Evolutionary conservation across 2,888 invertebrate species (phyloP).

Genomic region (Aspidiotus rigidus): DNA sequence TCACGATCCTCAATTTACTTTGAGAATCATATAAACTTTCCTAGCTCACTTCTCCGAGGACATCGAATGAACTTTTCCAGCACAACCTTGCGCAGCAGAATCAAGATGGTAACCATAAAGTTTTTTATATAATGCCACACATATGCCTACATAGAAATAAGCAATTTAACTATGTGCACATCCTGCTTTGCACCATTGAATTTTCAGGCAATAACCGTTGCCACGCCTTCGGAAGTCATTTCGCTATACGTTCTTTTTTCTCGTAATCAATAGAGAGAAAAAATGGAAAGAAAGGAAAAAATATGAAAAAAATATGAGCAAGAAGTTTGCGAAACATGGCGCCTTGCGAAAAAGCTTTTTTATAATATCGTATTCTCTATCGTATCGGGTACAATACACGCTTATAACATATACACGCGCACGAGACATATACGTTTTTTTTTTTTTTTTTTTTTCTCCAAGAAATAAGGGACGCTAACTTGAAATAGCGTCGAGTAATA

Average conservation of each 20-base stretch:
- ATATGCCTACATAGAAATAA: too few species aligned
- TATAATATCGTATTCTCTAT: constrained; percentile 12
- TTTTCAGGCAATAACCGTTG: background rate
- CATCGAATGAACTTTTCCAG: too few species aligned
- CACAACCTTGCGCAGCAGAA: too few species aligned
- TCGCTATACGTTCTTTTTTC: background rate
- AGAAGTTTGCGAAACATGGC: constrained; percentile 17
- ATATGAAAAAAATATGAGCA: constrained; percentile 4
- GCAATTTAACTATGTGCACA: too few species aligned
- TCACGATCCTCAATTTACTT: too few species aligned
- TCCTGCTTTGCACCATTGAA: too few species aligned
- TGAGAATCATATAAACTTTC: too few species aligned
- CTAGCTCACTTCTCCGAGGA: too few species aligned
- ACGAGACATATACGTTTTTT: constrained; percentile 16
- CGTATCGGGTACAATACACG: constrained; percentile 3
- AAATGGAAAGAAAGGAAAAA: constrained; percentile 10
- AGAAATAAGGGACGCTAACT: constrained; percentile 4
- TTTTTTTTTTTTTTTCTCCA: background rate
- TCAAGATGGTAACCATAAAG: too few species aligned
- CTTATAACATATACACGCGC: constrained; percentile 9
- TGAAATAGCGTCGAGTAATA: constrained; percentile 3
- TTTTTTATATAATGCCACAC: too few species aligned
- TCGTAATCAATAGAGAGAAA: constrained; percentile 22
- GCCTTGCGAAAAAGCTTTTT: constrained; percentile 21
- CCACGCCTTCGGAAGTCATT: constrained; percentile 12